phyloP scores from a whole-genome alignment of 2,113 vertebrate genomes.

The Scopus umbretta region DNA sequence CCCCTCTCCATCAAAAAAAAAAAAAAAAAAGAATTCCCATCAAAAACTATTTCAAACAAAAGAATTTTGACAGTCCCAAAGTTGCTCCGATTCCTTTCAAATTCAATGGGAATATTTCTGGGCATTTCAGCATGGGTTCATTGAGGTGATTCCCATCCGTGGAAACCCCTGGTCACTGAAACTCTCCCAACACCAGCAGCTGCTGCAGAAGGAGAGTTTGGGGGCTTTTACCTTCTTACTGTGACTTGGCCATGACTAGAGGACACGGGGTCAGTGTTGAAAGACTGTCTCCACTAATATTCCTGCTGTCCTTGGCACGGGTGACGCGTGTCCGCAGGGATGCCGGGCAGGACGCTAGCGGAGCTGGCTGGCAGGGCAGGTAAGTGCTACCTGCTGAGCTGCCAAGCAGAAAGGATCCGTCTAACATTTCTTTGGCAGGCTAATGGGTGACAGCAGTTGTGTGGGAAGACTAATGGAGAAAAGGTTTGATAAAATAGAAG shows the following conservation, averaged over 20 bases:
- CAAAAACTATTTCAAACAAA: neutral
- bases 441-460: slow-evolving; percentile 42
- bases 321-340: fast-evolving
- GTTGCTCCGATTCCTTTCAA: neutral
- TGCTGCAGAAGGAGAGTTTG: neutral
- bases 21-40: neutral
- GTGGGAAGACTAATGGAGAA: slow-evolving; percentile 52
- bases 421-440: neutral
- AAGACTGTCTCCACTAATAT: neutral
- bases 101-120: neutral
- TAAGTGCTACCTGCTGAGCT: neutral
- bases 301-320: fast-evolving
- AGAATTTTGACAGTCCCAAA: neutral
- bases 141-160: fast-evolving
- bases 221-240: neutral
- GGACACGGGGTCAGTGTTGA: fast-evolving
- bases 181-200: fast-evolving
- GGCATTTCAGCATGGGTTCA: fast-evolving
- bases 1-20: neutral
- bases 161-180: neutral
- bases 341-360: fast-evolving
- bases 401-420: neutral
- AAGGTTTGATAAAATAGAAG: slow-evolving; percentile 58
- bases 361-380: neutral
- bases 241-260: neutral